phyloP scores from a whole-genome alignment of 2,113 vertebrate genomes.

The Hemicordylus capensis region DNA sequence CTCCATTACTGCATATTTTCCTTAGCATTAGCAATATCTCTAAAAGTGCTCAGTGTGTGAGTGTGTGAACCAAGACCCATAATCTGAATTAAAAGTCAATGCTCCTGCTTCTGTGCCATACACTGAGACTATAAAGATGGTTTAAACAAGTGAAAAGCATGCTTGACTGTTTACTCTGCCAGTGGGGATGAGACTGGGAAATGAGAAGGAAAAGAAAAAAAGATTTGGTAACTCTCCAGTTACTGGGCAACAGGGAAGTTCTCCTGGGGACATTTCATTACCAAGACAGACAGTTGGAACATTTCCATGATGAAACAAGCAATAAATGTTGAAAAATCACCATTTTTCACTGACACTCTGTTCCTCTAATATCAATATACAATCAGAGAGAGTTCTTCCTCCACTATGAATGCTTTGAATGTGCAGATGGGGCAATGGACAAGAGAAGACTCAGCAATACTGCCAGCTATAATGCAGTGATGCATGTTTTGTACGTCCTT shows the following conservation, averaged over 20 bases:
- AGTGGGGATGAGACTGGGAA: background rate
- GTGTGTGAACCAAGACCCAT: slow-evolving; percentile 17
- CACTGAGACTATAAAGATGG: background rate
- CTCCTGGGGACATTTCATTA: background rate
- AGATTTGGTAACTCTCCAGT: slow-evolving; percentile 15
- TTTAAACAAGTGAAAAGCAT: slow-evolving; percentile 12
- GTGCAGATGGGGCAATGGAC: slow-evolving; percentile 8
- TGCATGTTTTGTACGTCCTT: background rate
- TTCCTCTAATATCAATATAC: background rate
- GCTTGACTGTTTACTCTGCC: slow-evolving; percentile 21
- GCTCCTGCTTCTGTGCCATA: slow-evolving; percentile 34
- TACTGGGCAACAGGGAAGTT: slow-evolving; percentile 18
- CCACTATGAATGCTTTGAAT: rapidly evolving
- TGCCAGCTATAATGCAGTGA: background rate
- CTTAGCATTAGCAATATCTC: slow-evolving; percentile 31
- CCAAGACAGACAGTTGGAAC: slow-evolving; percentile 18
- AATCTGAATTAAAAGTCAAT: slow-evolving; percentile 52
- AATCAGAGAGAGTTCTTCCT: background rate
- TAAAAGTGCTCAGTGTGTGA: background rate
- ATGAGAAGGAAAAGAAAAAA: background rate
- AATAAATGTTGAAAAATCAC: background rate
- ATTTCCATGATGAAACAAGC: slow-evolving; percentile 36
- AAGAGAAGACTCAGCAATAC: background rate
- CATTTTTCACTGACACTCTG: slow-evolving; percentile 24
- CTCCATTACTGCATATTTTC: slow-evolving; percentile 42